These are phyloP conservation scores for Epinephelus awoara DNA, from an alignment of 2,797 vertebrate genomes.

Conservation along the genomic window DNA sequence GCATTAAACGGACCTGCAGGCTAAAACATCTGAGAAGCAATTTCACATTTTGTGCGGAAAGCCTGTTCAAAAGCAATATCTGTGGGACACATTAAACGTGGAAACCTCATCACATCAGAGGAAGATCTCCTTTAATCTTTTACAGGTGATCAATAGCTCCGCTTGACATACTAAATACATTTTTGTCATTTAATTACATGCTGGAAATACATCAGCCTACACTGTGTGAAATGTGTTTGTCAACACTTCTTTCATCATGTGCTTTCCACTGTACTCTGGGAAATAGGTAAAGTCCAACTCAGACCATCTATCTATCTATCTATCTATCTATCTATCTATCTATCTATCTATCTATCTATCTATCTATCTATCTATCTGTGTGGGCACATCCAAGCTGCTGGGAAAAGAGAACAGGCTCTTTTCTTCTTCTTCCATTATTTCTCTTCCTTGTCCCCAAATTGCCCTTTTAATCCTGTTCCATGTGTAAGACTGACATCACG, in stretches of 20 bases:
- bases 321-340: background rate
- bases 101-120: slow-evolving; percentile 29
- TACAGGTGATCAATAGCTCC: slow-evolving; percentile 22
- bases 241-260: background rate
- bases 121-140: slow-evolving; percentile 7
- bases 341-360: background rate
- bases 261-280: background rate
- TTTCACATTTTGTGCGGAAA: slow-evolving; percentile 28
- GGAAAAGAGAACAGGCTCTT: slow-evolving; percentile 26
- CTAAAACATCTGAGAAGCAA: slow-evolving; percentile 49
- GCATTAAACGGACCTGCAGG: slow-evolving; percentile 41
- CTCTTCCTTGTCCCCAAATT: slow-evolving; percentile 78
- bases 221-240: background rate
- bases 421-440: slow-evolving; percentile 61
- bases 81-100: slow-evolving; percentile 10
- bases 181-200: slow-evolving; percentile 1
- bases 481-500: slow-evolving; percentile 83
- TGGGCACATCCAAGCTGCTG: slow-evolving; percentile 17
- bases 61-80: slow-evolving; percentile 21
- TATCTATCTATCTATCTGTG: background rate
- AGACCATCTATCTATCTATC: background rate
- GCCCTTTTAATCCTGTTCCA: slow-evolving; percentile 84
- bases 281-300: background rate
- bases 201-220: background rate
- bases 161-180: background rate